A percentile compares a stretch with the other conserved stretches of the same genome.
Conservation (phyloP, 2,113 vertebrate species). For the Thymallus thymallus region DNA sequence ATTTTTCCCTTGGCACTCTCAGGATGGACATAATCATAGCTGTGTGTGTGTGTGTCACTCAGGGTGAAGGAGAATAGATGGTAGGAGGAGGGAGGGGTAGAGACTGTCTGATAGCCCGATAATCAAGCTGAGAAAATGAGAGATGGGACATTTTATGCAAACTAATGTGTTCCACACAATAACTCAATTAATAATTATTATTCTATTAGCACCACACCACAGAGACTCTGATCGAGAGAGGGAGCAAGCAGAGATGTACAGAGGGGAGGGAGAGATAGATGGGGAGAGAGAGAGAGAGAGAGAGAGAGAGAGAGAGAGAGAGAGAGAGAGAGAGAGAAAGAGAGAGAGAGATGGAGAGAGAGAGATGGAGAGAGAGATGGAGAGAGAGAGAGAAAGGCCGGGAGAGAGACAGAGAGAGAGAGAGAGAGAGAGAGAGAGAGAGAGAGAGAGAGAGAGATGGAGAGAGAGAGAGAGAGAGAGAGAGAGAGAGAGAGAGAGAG, state of each 20-base stretch:
- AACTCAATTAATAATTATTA: constrained; percentile 98
- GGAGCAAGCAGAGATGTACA: not conserved
- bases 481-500: not conserved
- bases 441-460: too few species aligned
- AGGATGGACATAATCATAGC: not conserved
- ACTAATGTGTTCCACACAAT: constrained; percentile 93
- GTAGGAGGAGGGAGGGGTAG: constrained; percentile 67
- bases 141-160: constrained; percentile 87
- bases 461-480: not conserved
- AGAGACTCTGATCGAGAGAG: not conserved
- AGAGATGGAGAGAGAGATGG: not conserved
- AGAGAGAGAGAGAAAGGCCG: not conserved
- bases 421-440: not conserved
- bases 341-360: not conserved
- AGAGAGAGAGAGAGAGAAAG: not conserved
- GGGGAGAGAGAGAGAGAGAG: not conserved
- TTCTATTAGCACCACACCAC: constrained; percentile 61
- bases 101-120: constrained; percentile 75
- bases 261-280: not conserved
- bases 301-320: not conserved
- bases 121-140: constrained; percentile 89
- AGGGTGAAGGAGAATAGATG: constrained; percentile 57
- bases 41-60: constrained; percentile 40
- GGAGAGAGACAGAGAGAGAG: not conserved
- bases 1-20: too few species aligned